phyloP scores from a whole-genome alignment of 2,797 vertebrate species.

The Micrastur ruficollis region DNA sequence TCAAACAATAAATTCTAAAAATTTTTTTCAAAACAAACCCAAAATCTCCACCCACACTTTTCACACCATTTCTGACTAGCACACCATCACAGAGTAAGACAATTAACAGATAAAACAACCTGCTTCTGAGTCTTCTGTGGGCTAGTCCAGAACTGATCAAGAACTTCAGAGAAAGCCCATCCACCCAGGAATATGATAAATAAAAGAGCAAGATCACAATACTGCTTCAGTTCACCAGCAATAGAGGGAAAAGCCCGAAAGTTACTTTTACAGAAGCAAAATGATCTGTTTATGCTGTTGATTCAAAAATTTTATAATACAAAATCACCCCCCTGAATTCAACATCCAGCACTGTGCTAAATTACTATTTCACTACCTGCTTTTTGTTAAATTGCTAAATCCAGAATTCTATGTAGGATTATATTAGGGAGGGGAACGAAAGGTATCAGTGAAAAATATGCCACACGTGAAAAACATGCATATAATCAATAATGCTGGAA shows the following conservation, averaged over 20 bases:
- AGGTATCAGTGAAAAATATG: background rate
- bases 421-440: background rate
- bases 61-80: background rate
- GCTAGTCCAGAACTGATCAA: background rate
- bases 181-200: background rate
- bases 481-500: background rate
- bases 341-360: background rate
- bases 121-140: accelerated
- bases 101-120: background rate
- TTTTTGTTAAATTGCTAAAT: background rate
- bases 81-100: background rate
- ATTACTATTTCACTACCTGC: background rate
- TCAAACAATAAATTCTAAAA: background rate
- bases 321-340: background rate
- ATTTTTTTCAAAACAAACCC: background rate
- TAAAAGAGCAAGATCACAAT: background rate
- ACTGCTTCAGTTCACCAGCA: background rate
- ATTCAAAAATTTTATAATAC: background rate
- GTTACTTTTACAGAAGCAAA: background rate
- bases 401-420: background rate
- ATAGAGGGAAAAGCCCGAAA: background rate
- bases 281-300: background rate
- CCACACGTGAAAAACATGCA: background rate
- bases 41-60: background rate
- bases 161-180: background rate